Percentiles rank a stretch among this genome's conserved stretches.
phyloP scores from a whole-genome alignment of 2,797 vertebrate genomes.

The Sebastes matsubarae region DNA sequence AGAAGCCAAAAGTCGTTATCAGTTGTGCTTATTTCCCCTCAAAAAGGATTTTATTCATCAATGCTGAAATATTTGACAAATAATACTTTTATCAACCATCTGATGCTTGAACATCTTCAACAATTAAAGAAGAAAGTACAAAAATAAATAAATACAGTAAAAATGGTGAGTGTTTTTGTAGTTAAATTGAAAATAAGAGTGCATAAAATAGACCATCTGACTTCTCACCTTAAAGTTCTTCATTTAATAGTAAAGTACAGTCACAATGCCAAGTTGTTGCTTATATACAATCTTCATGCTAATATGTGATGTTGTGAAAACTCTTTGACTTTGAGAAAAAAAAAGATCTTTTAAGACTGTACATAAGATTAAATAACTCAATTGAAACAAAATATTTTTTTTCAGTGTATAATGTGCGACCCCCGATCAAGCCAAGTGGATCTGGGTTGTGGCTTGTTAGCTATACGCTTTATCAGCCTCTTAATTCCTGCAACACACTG shows the following conservation, averaged over 20 bases:
- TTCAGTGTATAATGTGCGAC: background rate
- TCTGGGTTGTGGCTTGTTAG: background rate
- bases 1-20: background rate
- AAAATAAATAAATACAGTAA: slow-evolving; percentile 38
- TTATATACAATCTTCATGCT: background rate
- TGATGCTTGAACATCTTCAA: background rate
- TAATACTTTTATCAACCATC: slow-evolving; percentile 17
- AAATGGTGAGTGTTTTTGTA: background rate
- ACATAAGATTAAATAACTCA: background rate
- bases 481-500: background rate
- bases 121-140: slow-evolving; percentile 4
- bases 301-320: background rate
- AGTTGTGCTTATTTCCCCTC: background rate
- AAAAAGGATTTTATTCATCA: background rate
- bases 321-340: background rate
- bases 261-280: background rate
- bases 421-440: background rate
- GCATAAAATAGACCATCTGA: background rate
- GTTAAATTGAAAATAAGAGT: background rate
- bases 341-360: background rate
- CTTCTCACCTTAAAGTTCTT: background rate
- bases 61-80: background rate
- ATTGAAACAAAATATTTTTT: background rate
- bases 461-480: background rate
- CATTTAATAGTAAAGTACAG: background rate